Evolutionary conservation across 2,888 invertebrate species (phyloP).

Genomic region (Acrocyrtus sp.): DNA sequence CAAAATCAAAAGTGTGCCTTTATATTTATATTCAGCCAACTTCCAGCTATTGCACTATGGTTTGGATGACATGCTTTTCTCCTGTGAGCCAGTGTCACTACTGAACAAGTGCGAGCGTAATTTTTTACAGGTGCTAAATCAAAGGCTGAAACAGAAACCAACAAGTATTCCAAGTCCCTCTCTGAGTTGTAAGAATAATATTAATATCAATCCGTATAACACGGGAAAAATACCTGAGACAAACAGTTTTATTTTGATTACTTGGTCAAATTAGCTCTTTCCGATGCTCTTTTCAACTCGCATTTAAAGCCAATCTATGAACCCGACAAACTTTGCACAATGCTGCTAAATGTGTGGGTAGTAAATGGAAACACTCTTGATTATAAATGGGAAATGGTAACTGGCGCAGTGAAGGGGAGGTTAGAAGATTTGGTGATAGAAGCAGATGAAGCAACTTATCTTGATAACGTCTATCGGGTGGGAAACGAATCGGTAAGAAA

Average conservation of each 20-base stretch:
- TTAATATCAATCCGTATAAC: too few species aligned
- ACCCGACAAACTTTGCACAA: too few species aligned
- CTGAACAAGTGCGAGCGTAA: conserved; percentile 17
- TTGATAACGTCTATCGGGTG: conserved; percentile 21
- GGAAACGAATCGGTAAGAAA: conserved; percentile 3
- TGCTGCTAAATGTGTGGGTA: too few species aligned
- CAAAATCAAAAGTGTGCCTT: neutral
- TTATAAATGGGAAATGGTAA: conserved; percentile 8
- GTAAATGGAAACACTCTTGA: conserved; percentile 5
- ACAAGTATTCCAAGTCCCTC: neutral
- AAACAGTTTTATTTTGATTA: too few species aligned
- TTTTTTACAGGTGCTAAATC: conserved; percentile 22
- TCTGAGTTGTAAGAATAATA: conserved; percentile 2
- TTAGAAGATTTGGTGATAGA: neutral
- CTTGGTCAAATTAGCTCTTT: too few species aligned
- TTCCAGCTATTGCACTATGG: conserved; percentile 18
- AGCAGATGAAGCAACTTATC: conserved; percentile 18
- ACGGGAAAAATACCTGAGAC: too few species aligned
- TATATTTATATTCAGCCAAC: conserved; percentile 12
- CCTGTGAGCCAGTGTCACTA: conserved; percentile 22
- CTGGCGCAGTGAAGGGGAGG: neutral
- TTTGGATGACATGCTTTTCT: neutral
- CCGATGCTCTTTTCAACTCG: too few species aligned
- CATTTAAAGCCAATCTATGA: too few species aligned
- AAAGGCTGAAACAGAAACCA: neutral